Conservation (phyloP, 2,888 invertebrate genomes). For the Amphipoea oculea region DNA sequence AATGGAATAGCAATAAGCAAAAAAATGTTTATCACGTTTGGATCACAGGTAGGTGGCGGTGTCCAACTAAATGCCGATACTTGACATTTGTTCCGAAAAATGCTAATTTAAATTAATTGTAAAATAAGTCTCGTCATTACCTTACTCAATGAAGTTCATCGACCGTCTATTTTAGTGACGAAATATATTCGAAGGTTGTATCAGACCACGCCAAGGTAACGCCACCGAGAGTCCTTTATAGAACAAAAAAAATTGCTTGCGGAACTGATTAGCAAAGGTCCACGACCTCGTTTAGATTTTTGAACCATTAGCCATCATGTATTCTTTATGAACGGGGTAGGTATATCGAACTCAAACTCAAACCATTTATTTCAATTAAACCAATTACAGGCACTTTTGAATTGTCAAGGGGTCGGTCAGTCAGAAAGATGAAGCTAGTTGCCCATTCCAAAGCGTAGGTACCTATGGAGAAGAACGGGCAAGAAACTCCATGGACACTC, state of each 20-base stretch:
- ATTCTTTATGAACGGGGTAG: slow-evolving; percentile 68
- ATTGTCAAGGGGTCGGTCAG: no score
- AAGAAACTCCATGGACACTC: no score
- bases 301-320: slow-evolving; percentile 68
- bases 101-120: slow-evolving; percentile 67
- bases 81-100: slow-evolving; percentile 66
- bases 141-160: slow-evolving; percentile 77
- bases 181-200: slow-evolving; percentile 84
- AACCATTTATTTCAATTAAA: no score
- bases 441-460: no score
- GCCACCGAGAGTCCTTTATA: slow-evolving; percentile 76
- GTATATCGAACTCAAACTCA: no score
- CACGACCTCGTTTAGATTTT: slow-evolving; percentile 74
- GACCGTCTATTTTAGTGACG: slow-evolving; percentile 82
- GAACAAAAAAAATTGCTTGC: slow-evolving; percentile 74
- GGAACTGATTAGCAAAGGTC: slow-evolving; percentile 77
- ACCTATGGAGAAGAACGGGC: no score
- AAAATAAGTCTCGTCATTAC: slow-evolving; percentile 66
- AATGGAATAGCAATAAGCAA: slow-evolving; percentile 63
- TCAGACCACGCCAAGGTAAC: slow-evolving; percentile 79
- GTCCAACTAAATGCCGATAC: slow-evolving; percentile 52
- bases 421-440: no score
- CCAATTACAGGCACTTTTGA: no score
- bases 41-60: slow-evolving; percentile 46
- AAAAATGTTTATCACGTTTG: slow-evolving; percentile 71